Conservation (phyloP, 2,113 vertebrate genomes). For the Pao palembangensis region DNA sequence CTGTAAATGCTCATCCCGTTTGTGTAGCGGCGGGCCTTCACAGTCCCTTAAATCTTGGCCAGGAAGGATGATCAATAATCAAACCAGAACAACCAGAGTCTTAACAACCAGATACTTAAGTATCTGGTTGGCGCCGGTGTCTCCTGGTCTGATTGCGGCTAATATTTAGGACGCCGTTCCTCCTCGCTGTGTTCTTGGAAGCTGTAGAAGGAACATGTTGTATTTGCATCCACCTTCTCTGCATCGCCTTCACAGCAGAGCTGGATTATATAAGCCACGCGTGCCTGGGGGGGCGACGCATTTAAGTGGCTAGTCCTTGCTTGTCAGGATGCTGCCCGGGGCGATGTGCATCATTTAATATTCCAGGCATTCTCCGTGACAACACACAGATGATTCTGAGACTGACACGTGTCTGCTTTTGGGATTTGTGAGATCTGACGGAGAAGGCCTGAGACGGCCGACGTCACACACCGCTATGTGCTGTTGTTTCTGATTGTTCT, state of each 20-base stretch:
- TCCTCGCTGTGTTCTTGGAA: slow-evolving; percentile 20
- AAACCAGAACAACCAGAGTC: slow-evolving; percentile 6
- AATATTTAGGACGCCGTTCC: slow-evolving; percentile 20
- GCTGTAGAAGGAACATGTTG: slow-evolving; percentile 33
- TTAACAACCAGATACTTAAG: too few relatives aligned
- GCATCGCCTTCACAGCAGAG: slow-evolving; percentile 28
- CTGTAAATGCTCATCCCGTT: slow-evolving; percentile 19
- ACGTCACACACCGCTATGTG: too few relatives aligned
- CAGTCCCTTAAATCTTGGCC: slow-evolving; percentile 1
- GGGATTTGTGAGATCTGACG: too few relatives aligned
- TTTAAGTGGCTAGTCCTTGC: slow-evolving; percentile 52
- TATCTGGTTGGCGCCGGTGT: too few relatives aligned
- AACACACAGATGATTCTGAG: slow-evolving; percentile 42
- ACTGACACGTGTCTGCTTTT: slow-evolving; percentile 30
- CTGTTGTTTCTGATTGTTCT: too few relatives aligned
- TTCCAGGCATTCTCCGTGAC: slow-evolving; percentile 48
- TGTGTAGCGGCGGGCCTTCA: slow-evolving; percentile 3
- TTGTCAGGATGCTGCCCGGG: slow-evolving; percentile 45
- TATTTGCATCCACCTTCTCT: slow-evolving; percentile 23
- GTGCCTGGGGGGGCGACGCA: slow-evolving; percentile 35
- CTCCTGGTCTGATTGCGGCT: too few relatives aligned
- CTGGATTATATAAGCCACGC: slow-evolving; percentile 53
- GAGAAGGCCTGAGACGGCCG: too few relatives aligned
- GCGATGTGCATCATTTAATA: slow-evolving; percentile 49
- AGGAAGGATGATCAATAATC: slow-evolving; percentile 16